phyloP scores from a whole-genome alignment of 2,888 invertebrate species.

The Ceratothoa steindachneri region DNA sequence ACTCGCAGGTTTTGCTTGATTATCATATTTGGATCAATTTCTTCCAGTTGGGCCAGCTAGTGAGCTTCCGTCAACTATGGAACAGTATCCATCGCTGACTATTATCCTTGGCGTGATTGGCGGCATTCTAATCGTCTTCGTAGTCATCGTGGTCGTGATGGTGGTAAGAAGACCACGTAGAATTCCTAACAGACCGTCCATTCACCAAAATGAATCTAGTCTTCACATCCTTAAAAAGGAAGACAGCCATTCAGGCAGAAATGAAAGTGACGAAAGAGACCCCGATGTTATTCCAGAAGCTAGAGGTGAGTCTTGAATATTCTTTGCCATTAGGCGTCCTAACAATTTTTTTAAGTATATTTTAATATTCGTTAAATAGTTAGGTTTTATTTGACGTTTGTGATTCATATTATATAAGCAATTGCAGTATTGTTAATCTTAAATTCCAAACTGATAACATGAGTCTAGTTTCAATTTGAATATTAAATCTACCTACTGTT shows the following conservation, averaged over 20 bases:
- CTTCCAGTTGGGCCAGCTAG: too few species aligned
- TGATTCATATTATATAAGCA: background rate
- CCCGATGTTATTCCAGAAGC: conserved; percentile 47
- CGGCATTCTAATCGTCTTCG: conserved; percentile 38
- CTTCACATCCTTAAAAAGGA: conserved; percentile 46
- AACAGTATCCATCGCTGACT: conserved; percentile 42
- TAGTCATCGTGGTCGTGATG: conserved; percentile 40
- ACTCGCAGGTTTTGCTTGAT: too few species aligned
- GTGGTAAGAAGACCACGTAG: conserved; percentile 28
- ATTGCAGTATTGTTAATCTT: too few species aligned
- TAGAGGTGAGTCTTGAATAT: conserved; percentile 31
- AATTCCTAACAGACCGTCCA: conserved; percentile 23
- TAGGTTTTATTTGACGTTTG: background rate
- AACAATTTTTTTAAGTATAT: too few species aligned
- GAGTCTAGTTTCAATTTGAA: too few species aligned
- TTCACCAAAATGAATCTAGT: conserved; percentile 40
- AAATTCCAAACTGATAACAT: too few species aligned
- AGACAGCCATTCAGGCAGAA: conserved; percentile 37
- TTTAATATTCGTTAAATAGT: too few species aligned
- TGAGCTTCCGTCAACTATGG: conserved; percentile 46
- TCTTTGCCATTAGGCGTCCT: too few species aligned
- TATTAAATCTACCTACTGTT: too few species aligned
- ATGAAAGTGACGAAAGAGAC: conserved; percentile 45
- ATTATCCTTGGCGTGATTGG: conserved; percentile 45
- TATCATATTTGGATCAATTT: too few species aligned